A percentile compares a stretch with the other conserved stretches of the same genome.
phyloP scores from a whole-genome alignment of 2,113 vertebrate genomes.

The Scophthalmus maximus region DNA sequence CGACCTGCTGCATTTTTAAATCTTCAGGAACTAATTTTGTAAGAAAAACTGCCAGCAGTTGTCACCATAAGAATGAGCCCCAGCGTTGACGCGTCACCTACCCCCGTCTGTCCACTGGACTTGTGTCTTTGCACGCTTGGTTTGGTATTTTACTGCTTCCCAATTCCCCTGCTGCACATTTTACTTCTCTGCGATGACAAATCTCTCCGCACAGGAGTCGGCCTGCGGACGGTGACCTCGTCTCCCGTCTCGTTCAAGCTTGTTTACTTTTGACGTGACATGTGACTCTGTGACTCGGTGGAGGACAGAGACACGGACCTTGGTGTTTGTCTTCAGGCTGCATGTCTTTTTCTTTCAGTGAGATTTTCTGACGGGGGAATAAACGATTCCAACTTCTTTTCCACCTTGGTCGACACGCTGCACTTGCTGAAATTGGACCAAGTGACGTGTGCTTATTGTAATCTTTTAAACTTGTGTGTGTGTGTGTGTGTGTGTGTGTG shows the following conservation, averaged over 20 bases:
- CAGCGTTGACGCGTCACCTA: too few species aligned
- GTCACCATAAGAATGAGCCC: too few species aligned
- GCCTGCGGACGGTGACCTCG: slow-evolving; percentile 1
- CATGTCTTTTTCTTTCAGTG: slow-evolving; percentile 40
- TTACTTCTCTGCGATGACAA: slow-evolving; percentile 10
- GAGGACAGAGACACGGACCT: neutral
- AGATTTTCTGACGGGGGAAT: neutral
- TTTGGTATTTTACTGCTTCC: too few species aligned
- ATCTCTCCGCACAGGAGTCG: neutral
- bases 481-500: slow-evolving; percentile 65
- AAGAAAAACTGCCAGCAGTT: too few species aligned
- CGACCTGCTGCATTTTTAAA: too few species aligned
- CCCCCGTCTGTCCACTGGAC: too few species aligned
- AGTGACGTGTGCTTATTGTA: neutral
- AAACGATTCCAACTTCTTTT: neutral
- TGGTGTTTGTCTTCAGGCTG: slow-evolving; percentile 15
- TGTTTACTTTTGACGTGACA: neutral
- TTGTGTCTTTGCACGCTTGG: too few species aligned
- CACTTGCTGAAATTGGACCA: neutral
- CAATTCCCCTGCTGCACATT: neutral
- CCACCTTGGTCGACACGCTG: neutral
- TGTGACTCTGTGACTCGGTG: slow-evolving; percentile 11
- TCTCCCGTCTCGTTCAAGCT: neutral
- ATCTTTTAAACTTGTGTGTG: too few species aligned
- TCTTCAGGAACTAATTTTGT: too few species aligned